Conservation (phyloP, 2,888 invertebrate genomes). For the Heteropelma amictum region DNA sequence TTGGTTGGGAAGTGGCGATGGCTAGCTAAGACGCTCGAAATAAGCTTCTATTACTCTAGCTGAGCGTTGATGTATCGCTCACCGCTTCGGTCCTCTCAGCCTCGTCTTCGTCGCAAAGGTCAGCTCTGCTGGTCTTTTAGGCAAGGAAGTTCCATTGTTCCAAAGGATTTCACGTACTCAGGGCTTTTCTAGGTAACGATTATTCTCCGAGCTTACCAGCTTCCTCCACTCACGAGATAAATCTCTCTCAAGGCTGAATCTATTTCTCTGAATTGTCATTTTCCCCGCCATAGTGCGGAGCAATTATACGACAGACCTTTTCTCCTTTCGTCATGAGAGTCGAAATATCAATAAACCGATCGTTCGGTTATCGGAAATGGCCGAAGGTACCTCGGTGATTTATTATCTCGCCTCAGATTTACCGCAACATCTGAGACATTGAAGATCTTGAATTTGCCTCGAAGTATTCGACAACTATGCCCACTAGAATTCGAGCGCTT, state of each 20-base stretch:
- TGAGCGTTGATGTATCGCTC: constrained; percentile 54
- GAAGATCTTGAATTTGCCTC: neutral
- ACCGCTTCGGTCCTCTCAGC: too few relatives aligned
- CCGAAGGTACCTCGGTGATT: neutral
- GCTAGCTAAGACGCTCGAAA: constrained; percentile 45
- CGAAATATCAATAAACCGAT: neutral
- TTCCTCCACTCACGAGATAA: neutral
- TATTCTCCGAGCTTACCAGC: neutral
- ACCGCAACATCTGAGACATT: too few relatives aligned
- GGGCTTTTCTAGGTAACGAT: neutral
- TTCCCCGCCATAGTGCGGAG: neutral
- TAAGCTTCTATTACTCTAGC: constrained; percentile 60
- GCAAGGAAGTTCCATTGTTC: constrained; percentile 28
- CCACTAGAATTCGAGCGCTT: too few relatives aligned
- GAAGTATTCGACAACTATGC: neutral
- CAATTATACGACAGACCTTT: neutral
- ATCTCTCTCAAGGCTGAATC: constrained; percentile 2
- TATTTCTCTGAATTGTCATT: neutral
- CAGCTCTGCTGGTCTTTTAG: constrained; percentile 1
- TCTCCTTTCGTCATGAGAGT: neutral
- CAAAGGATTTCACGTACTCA: constrained; percentile 4
- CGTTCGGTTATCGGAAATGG: neutral
- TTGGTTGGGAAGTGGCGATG: constrained; percentile 22
- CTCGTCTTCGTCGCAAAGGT: constrained; percentile 13
- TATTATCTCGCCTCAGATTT: neutral